phyloP scores from a whole-genome alignment of 2,113 vertebrate species.

The Aplodontia rufa region DNA sequence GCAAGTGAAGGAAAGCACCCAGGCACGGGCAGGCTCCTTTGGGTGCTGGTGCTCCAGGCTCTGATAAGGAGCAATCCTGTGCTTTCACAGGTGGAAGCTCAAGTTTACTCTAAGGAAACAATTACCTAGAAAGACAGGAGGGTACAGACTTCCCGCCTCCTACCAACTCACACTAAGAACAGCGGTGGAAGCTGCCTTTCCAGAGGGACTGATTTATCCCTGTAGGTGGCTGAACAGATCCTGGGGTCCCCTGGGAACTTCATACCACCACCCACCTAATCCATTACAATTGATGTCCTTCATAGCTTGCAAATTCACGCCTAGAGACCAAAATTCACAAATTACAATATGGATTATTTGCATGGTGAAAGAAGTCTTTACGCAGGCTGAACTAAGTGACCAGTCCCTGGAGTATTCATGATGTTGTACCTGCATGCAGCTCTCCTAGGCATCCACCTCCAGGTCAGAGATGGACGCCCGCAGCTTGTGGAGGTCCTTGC shows the following conservation, averaged over 20 bases:
- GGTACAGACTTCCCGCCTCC: background rate
- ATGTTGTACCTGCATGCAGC: slow-evolving; percentile 37
- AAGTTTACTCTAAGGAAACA: slow-evolving; percentile 73
- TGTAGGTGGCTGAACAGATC: slow-evolving; percentile 42
- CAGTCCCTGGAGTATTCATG: slow-evolving; percentile 16
- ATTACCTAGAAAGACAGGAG: slow-evolving; percentile 56
- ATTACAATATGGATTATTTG: slow-evolving; percentile 9
- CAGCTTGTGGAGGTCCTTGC: background rate
- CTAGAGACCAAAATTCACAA: slow-evolving; percentile 43
- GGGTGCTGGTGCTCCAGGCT: slow-evolving; percentile 31
- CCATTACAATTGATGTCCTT: slow-evolving; percentile 67
- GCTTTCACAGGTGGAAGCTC: slow-evolving; percentile 49
- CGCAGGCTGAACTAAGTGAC: background rate
- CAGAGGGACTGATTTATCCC: slow-evolving; percentile 66
- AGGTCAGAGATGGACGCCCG: slow-evolving; percentile 1
- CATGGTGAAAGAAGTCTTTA: slow-evolving; percentile 36
- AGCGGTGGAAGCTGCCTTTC: slow-evolving; percentile 46
- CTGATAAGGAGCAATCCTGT: slow-evolving; percentile 54
- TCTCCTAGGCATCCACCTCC: slow-evolving; percentile 3
- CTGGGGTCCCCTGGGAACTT: background rate
- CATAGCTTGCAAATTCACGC: background rate
- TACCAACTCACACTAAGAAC: slow-evolving; percentile 55
- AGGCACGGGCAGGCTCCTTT: background rate
- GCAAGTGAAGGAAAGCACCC: slow-evolving; percentile 36
- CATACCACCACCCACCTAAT: slow-evolving; percentile 22